Evolutionary conservation across 1,140 invertebrate genomes (phyloP), one percentile per base, ranked within the genome.

Genomic region (Bombus vancouverensis): DNA sequence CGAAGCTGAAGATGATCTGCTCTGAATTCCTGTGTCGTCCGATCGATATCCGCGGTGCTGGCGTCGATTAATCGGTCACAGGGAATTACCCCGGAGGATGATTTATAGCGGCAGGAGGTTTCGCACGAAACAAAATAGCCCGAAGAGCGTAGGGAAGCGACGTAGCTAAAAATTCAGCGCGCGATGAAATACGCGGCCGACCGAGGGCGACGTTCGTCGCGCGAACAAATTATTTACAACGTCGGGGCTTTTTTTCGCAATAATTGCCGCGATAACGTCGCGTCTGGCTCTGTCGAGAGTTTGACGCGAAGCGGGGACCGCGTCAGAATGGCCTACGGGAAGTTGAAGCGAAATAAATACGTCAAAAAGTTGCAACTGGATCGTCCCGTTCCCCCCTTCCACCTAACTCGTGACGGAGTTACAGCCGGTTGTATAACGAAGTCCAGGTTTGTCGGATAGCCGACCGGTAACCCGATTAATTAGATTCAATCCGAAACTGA

Each of bases 401-500:
- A 3, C 6, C 72, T 18, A n/a, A 12, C 44, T 22, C 4, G 18
- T 28, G 73, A 39, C 18, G 4, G 47, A 53, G 47, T 25, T 74
- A 53, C 42, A 34, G 15, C 42, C 28, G 28, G 72, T 13, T 32
- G 44, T 62, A 25, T 68, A 83, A 83, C 72, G 72, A 83, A 83
- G 73, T n/a, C 9, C 32, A 39, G 62, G 42, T 37, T 39, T 5
- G 71, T 28, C 73, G 81, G 34, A 68, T 47, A 79, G 53, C 28
- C 68, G 22, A 18, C 39, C 68, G 83, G 57, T 28, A 85, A 66
- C 76, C 68, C 70, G 70, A 81, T 85, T 85, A 87, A 85, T 87
- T 85, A 87, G 83, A 87, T 81, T 87, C 75, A 82, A 76, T 83
- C 81, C 59, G n/a, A 73, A 88, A 88, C 83, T 72, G 84, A 88